Base-by-base conservation (phyloP, 1,140 invertebrate genomes). In the Meloidogyne floridensis region DNA sequence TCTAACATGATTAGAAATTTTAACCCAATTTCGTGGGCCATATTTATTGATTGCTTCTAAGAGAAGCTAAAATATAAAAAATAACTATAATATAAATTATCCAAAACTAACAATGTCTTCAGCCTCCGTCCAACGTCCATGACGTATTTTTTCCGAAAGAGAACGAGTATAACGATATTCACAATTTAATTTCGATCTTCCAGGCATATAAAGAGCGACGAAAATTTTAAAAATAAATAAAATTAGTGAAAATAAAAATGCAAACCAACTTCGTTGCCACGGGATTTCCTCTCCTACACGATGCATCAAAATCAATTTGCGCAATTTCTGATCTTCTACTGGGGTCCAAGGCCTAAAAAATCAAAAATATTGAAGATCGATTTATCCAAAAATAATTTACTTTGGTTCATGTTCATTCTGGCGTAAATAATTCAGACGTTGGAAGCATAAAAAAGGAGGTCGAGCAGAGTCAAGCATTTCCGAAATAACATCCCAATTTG, bases 171-270 rank as follows among this genome's bases (percentile, higher is more conserved):
- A 85, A 32, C 85, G 84, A 42, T 47, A 20, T 51, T 87, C 77
- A 43, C 84, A 85, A 65, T 81, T 51, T 6, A 43, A 3, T 53
- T 85, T 86, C 42, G 76, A 77, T 47, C 84, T 70, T 9, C 79
- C 82, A 32, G 85, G 81, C 70, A 85, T 79, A 70, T 85, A 85
- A 1, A 79, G 18, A 5, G 84, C 81, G 82, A 85, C 84, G 86
- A 86, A 84, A 84, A 51, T 18, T 20, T 15, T 42, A 4, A 72
- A 32, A 77, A 71, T 69, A 75, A 42, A n/a, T 54, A 53, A 32
- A 83, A 53, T 20, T n/a, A n/a, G 20, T n/a, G 9, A 79, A 82
- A 51, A 74, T 65, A 18, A 18, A n/a, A 65, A n/a, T n/a, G 59
- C 5, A 2, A 71, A 83, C 54, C 20, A n/a, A 84, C 84, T 75